A percentile compares a stretch with the other conserved stretches of the same genome.
These are phyloP conservation scores for Stichodactyla mertensii DNA, from an alignment of 64 coral and sea anemone genomes.

Conservation along the genomic window DNA sequence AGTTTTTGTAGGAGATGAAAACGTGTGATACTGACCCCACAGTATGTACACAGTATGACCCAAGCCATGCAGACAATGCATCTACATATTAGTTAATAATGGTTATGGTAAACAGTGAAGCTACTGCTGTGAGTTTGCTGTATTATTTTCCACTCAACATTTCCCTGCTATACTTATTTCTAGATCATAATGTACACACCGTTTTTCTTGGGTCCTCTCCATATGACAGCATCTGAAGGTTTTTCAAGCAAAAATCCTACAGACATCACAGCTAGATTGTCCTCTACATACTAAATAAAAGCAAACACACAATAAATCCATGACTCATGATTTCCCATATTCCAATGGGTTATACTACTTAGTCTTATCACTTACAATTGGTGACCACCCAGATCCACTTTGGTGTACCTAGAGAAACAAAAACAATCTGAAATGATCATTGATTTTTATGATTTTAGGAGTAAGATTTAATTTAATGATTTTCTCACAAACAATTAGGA, in stretches of 20 bases:
- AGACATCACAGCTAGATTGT: slow-evolving; percentile 98
- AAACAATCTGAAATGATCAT: not conserved
- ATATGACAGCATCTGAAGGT: slow-evolving; percentile 95
- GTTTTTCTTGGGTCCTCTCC: slow-evolving; percentile 99
- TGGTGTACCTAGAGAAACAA: slow-evolving; percentile 79
- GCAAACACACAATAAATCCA: not conserved
- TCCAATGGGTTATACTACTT: not conserved
- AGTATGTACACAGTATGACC: too few species aligned
- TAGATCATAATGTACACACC: slow-evolving; percentile 34
- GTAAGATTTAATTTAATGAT: too few species aligned
- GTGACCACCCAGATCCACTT: slow-evolving; percentile 98
- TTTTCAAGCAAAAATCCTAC: slow-evolving; percentile 90
- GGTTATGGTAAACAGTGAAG: too few species aligned
- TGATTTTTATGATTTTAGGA: not conserved
- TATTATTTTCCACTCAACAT: too few species aligned
- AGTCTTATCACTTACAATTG: slow-evolving; percentile 59
- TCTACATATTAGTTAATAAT: too few species aligned
- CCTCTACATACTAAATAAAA: slow-evolving; percentile 81
- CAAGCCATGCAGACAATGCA: too few species aligned
- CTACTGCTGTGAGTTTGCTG: too few species aligned
- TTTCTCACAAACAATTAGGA: too few species aligned
- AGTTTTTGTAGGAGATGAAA: too few species aligned
- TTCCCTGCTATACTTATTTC: too few species aligned
- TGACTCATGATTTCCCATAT: not conserved
- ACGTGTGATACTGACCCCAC: too few species aligned